Percentiles rank a stretch among this genome's conserved stretches.
Conservation (phyloP, 2,797 vertebrate species). For the Arnoldichthys spilopterus region DNA sequence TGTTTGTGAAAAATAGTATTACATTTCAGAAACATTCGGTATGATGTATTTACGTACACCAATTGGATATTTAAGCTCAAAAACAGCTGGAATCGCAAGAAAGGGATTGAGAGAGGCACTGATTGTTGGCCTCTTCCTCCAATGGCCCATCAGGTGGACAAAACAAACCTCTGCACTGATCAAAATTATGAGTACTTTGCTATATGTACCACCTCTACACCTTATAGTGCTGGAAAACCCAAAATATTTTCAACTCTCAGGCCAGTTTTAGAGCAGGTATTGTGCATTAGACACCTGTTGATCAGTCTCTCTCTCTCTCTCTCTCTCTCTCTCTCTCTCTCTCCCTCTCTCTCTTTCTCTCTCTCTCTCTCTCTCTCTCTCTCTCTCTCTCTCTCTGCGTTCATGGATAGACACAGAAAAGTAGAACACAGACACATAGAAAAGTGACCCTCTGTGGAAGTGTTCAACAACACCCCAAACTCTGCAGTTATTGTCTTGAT, state of each 20-base stretch:
- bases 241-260: conserved; percentile 12
- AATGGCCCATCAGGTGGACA: neutral
- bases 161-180: neutral
- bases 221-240: neutral
- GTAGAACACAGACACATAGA: too few relatives aligned
- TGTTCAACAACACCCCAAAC: too few relatives aligned
- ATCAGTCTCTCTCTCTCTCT: too few relatives aligned
- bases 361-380: too few relatives aligned
- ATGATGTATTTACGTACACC: neutral
- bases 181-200: neutral
- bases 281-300: neutral
- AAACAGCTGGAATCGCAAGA: neutral
- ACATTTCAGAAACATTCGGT: conserved; percentile 12
- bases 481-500: too few relatives aligned
- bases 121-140: neutral
- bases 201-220: neutral
- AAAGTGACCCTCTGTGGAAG: too few relatives aligned
- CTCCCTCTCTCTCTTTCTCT: too few relatives aligned
- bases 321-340: too few relatives aligned
- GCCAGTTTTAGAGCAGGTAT: neutral
- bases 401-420: too few relatives aligned
- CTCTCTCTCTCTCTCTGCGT: too few relatives aligned
- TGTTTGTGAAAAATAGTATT: conserved; percentile 23
- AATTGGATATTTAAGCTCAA: neutral
- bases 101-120: neutral